phyloP scores from a whole-genome alignment of 2,113 vertebrate species.

The Myodes glareolus region DNA sequence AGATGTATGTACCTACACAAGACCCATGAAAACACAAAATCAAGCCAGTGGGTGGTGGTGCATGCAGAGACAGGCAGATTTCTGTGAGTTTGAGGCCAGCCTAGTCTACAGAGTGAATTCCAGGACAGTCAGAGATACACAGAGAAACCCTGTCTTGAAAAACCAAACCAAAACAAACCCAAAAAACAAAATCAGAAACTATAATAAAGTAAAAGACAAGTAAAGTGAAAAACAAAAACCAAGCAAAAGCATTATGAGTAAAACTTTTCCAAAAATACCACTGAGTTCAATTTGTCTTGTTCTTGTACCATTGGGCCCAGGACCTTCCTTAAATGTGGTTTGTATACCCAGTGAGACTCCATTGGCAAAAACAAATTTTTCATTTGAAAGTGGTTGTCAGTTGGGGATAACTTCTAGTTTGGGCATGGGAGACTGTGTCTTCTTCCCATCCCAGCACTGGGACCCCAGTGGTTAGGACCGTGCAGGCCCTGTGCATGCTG shows the following conservation, averaged over 20 bases:
- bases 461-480: background rate
- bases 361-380: background rate
- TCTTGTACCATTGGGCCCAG: background rate
- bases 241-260: background rate
- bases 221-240: background rate
- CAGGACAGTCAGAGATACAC: too few relatives aligned
- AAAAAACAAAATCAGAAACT: background rate
- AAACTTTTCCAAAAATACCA: background rate
- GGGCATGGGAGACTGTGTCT: background rate
- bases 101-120: too few relatives aligned
- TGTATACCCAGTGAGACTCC: background rate
- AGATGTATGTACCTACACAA: background rate
- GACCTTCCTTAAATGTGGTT: background rate
- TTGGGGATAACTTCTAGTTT: background rate
- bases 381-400: background rate
- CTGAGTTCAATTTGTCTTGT: background rate
- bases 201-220: background rate
- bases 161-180: too few relatives aligned
- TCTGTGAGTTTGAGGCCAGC: too few relatives aligned
- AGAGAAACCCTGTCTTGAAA: too few relatives aligned
- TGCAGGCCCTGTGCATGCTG: background rate
- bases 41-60: too few relatives aligned
- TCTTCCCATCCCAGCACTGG: background rate
- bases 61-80: too few relatives aligned
- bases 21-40: too few relatives aligned